These are phyloP conservation scores for Electrona antarctica DNA, from an alignment of 2,113 vertebrate genomes.

Conservation along the genomic window DNA sequence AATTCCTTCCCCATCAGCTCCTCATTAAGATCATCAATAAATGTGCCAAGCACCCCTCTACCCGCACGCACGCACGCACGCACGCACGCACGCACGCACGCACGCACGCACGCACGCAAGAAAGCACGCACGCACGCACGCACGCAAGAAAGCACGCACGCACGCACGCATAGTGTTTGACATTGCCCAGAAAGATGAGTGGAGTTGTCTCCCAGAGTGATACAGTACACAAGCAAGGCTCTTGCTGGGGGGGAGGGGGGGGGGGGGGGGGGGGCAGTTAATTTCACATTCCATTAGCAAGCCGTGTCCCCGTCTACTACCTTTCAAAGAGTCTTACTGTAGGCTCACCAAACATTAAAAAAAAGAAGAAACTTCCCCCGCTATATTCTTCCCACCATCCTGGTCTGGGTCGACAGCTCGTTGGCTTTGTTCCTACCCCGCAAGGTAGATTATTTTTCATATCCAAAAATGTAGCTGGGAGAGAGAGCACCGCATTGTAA, in stretches of 20 bases:
- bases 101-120: too few relatives aligned
- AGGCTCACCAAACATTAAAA: constrained; percentile 20
- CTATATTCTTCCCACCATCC: constrained; percentile 3
- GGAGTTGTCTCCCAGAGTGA: too few relatives aligned
- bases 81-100: neutral
- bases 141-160: too few relatives aligned
- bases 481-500: constrained; percentile 32
- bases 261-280: neutral
- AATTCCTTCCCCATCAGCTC: constrained; percentile 17
- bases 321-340: constrained; percentile 13
- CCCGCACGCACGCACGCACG: neutral
- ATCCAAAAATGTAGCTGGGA: constrained; percentile 16
- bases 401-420: neutral
- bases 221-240: too few relatives aligned
- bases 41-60: constrained; percentile 1
- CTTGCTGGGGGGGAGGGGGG: too few relatives aligned
- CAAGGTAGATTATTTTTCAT: too few relatives aligned
- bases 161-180: too few relatives aligned
- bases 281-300: constrained; percentile 22
- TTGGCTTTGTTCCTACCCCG: too few relatives aligned
- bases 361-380: constrained; percentile 33
- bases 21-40: constrained; percentile 25
- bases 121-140: too few relatives aligned
- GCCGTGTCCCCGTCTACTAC: constrained; percentile 41
- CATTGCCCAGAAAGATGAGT: too few relatives aligned